phyloP scores from a whole-genome alignment of 2,113 vertebrate species.

The Danio rerio region DNA sequence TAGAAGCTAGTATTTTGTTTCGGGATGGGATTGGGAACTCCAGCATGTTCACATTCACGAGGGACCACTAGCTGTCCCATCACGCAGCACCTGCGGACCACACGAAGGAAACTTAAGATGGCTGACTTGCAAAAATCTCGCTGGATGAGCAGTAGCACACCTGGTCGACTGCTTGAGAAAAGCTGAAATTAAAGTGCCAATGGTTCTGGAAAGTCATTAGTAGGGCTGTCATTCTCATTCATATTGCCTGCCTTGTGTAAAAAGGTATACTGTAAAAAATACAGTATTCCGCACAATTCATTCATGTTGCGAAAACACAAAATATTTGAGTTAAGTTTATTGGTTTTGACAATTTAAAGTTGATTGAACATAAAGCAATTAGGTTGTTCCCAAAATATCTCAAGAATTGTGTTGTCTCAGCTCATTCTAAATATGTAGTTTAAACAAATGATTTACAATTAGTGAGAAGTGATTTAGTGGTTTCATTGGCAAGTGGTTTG shows the following conservation, averaged over 20 bases:
- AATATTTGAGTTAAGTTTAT: too few species aligned
- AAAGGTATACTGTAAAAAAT: not conserved
- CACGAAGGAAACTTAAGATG: not conserved
- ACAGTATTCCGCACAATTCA: too few species aligned
- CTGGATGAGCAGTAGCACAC: constrained; percentile 26
- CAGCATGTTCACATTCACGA: not conserved
- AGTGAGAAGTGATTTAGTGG: too few species aligned
- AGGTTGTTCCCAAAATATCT: too few species aligned
- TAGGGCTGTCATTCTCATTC: not conserved
- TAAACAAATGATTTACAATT: too few species aligned
- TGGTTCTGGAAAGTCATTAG: not conserved
- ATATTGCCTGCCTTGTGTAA: not conserved
- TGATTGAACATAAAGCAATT: too few species aligned
- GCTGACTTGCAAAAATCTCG: constrained; percentile 28
- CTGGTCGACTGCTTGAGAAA: constrained; percentile 1
- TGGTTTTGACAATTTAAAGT: too few species aligned
- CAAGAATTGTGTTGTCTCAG: too few species aligned
- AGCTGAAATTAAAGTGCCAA: not conserved
- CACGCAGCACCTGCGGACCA: constrained; percentile 7
- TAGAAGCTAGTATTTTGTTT: not conserved
- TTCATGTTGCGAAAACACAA: too few species aligned
- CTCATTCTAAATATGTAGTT: too few species aligned
- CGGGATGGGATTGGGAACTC: not conserved
- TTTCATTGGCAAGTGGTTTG: too few species aligned
- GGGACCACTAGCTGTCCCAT: not conserved